Evolutionary conservation across 2,888 invertebrate species (phyloP), one percentile per base, ranked within the genome.

Genomic region (Phyllotreta cruciferae): DNA sequence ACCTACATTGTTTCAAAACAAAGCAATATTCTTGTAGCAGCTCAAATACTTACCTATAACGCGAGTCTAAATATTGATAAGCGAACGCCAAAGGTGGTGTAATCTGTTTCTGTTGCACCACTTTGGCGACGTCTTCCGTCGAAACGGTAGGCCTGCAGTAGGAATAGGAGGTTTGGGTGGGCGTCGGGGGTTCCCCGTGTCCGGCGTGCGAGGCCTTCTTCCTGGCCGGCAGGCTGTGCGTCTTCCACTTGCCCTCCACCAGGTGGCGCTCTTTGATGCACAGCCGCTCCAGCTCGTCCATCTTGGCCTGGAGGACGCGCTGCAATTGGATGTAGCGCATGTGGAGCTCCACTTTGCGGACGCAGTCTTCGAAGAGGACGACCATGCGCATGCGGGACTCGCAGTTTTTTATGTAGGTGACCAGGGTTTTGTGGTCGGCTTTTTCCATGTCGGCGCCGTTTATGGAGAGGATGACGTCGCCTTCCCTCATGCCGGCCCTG

Each of bases 381-480:
- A 97, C 96, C 91, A 97, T 94, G 57, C 97, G 87, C 92, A 98
- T 94, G 69, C 93, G 86, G 14, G 91, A 85, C 77, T 94, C 94
- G 83, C 95, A 94, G 77, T 89, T 87, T 81, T 93, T 93, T 71
- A 98, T 96, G 76, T 93, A 94, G 74, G 89, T 89, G n/a, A 98
- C 96, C 70, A 98, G 86, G 55, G 93, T 90, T 77, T 93, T 90
- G 81, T 98, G 98, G 77, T 96, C 94, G n/a, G 93, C 92, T 73
- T 92, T 90, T 79, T 96, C 96, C 87, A 98, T 94, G 77, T 94
- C 95, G 47, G 88, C 88, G n/a, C 97, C 97, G 81, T 98, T 97
- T 74, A 98, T 96, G 47, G 96, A 94, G 41, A 98, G 84, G 74
- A 98, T 97, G 44, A 98, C 96, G 80, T 98, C 98, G 10, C 98